phyloP scores from a whole-genome alignment of 2,113 vertebrate species.

The Melanotaenia duboulayi region DNA sequence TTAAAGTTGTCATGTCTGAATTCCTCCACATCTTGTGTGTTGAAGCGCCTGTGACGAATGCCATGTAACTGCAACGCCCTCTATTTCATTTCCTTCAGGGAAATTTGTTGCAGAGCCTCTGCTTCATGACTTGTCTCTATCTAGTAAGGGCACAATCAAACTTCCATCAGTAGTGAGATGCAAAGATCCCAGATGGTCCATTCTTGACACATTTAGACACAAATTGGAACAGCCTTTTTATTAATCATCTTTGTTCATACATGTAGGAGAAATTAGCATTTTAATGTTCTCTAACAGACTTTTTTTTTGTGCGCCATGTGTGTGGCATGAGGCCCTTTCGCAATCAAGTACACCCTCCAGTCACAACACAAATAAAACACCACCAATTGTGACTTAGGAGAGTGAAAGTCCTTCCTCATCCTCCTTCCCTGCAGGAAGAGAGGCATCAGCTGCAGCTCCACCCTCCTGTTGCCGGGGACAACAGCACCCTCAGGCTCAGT shows the following conservation, averaged over 20 bases:
- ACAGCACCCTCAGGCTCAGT: slow-evolving; percentile 85
- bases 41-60: neutral
- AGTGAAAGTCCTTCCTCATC: slow-evolving; percentile 60
- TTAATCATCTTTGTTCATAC: slow-evolving; percentile 13
- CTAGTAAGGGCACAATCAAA: neutral
- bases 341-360: slow-evolving; percentile 51
- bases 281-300: slow-evolving; percentile 38
- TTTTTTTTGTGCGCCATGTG: slow-evolving; percentile 47
- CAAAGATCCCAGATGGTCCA: neutral
- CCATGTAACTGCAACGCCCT: neutral
- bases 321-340: slow-evolving; percentile 46
- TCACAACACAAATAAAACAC: slow-evolving; percentile 40
- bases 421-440: slow-evolving; percentile 87
- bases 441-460: slow-evolving; percentile 88
- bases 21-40: neutral
- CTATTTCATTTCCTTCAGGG: too few species aligned
- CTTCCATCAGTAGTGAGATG: neutral
- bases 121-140: neutral
- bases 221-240: neutral
- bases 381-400: slow-evolving; percentile 57
- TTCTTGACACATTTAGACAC: neutral
- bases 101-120: neutral
- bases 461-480: slow-evolving; percentile 80
- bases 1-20: neutral
- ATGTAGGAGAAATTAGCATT: slow-evolving; percentile 2